Conservation (phyloP, 2,797 vertebrate genomes). For the Sebastes melanostomus region DNA sequence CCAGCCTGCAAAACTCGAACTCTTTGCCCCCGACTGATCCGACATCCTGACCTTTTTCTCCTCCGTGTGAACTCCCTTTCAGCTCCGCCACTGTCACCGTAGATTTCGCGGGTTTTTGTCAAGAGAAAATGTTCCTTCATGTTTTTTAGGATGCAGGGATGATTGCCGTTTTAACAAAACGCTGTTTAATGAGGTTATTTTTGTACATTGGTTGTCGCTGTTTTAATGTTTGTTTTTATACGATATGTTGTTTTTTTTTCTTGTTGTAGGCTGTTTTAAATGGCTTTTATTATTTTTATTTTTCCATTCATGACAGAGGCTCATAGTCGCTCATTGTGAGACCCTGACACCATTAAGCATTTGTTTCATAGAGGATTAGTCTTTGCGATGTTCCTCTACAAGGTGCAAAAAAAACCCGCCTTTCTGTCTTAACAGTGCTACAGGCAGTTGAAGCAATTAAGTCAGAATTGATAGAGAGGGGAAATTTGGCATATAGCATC, state of each 20-base stretch:
- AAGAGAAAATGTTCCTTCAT: slow-evolving; percentile 11
- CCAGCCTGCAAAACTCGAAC: slow-evolving; percentile 1
- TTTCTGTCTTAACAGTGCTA: slow-evolving; percentile 58
- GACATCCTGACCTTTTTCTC: slow-evolving; percentile 24
- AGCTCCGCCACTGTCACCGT: slow-evolving; percentile 19
- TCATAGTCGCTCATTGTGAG: slow-evolving; percentile 38
- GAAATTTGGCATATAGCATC: slow-evolving; percentile 18
- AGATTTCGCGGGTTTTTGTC: slow-evolving; percentile 13
- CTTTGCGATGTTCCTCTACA: slow-evolving; percentile 32
- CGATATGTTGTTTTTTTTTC: slow-evolving; percentile 18
- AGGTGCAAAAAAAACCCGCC: slow-evolving; percentile 41
- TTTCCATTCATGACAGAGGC: slow-evolving; percentile 4
- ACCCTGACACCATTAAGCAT: slow-evolving; percentile 48
- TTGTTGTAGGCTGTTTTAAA: slow-evolving; percentile 31
- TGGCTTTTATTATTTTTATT: not conserved
- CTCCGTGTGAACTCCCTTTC: slow-evolving; percentile 15
- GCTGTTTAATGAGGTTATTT: slow-evolving; percentile 60
- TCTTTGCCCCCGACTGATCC: slow-evolving; percentile 18
- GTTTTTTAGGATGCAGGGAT: slow-evolving; percentile 17
- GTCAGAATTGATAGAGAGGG: slow-evolving; percentile 30
- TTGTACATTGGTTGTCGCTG: slow-evolving; percentile 64
- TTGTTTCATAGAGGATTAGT: slow-evolving; percentile 52
- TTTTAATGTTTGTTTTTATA: slow-evolving; percentile 69
- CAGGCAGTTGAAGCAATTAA: slow-evolving; percentile 51
- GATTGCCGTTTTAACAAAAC: slow-evolving; percentile 61